Percentiles rank a stretch among this genome's conserved stretches.
phyloP scores from a whole-genome alignment of 2,888 invertebrate species.

The Drosophila diplacantha region DNA sequence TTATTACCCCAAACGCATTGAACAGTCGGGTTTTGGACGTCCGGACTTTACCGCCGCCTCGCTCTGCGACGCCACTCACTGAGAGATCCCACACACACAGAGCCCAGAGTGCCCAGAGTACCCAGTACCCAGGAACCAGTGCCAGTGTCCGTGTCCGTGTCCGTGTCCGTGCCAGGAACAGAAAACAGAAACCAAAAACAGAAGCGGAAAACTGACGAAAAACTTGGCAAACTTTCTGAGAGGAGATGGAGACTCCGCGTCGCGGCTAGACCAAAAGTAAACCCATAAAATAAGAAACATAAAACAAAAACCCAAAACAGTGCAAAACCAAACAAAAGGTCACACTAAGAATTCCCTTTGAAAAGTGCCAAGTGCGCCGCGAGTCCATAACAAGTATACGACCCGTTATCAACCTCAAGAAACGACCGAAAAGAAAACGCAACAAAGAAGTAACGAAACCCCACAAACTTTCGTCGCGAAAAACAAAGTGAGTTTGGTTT shows the following conservation, averaged over 20 bases:
- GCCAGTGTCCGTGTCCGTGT: neutral
- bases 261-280: slow-evolving; percentile 2
- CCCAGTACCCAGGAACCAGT: neutral
- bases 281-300: neutral
- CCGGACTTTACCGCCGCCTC: slow-evolving; percentile 69
- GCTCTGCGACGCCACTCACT: slow-evolving; percentile 54
- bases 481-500: slow-evolving; percentile 12
- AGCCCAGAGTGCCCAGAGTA: slow-evolving; percentile 5
- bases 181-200: neutral
- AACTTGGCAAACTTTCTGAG: slow-evolving; percentile 12
- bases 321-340: slow-evolving; percentile 10
- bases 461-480: slow-evolving; percentile 7
- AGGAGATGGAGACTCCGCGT: slow-evolving; percentile 4
- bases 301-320: slow-evolving; percentile 7
- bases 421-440: neutral
- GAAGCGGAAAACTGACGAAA: neutral
- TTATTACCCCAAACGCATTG: slow-evolving; percentile 73
- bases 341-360: neutral
- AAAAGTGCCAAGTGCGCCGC: slow-evolving; percentile 22
- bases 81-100: slow-evolving; percentile 29
- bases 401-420: neutral
- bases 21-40: slow-evolving; percentile 73
- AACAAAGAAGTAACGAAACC: neutral
- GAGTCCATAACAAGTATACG: slow-evolving; percentile 26
- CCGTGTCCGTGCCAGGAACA: slow-evolving; percentile 5